Evolutionary conservation across 2,113 vertebrate genomes (phyloP).

Genomic region (Mirounga angustirostris): DNA sequence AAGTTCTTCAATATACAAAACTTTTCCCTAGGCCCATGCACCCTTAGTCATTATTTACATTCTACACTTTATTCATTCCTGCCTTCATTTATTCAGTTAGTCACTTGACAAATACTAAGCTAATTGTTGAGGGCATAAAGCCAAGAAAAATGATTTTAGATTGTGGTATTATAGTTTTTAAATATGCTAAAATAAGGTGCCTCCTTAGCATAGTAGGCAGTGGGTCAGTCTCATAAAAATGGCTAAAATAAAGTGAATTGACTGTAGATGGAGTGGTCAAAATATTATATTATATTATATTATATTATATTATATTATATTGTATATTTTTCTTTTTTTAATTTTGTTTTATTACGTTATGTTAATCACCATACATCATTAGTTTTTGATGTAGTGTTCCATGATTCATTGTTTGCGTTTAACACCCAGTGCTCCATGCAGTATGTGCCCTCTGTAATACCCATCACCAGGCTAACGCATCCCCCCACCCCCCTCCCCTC

Average conservation of each 20-base stretch:
- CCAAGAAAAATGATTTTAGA: constrained; percentile 15
- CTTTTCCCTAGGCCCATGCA: not conserved
- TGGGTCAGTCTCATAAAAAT: not conserved
- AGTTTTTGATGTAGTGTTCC: no score
- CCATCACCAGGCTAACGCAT: no score
- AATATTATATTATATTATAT: not conserved
- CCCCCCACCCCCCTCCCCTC: no score
- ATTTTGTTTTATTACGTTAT: no score
- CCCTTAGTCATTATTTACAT: not conserved
- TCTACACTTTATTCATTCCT: not conserved
- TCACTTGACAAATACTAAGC: constrained; percentile 12
- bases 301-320: not conserved
- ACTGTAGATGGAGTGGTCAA: not conserved
- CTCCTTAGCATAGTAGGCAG: not conserved
- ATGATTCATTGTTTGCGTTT: no score
- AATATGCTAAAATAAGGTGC: not conserved
- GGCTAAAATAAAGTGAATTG: not conserved
- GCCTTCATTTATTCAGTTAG: not conserved
- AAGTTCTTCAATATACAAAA: not conserved
- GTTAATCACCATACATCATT: no score
- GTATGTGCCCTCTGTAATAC: no score
- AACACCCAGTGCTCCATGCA: no score
- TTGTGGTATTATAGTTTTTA: not conserved
- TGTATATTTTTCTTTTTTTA: not conserved
- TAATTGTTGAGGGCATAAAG: not conserved